Percentiles rank a stretch among this genome's conserved stretches.
These are phyloP conservation scores for Channa maculata DNA, from an alignment of 2,113 vertebrate genomes.

Conservation along the genomic window DNA sequence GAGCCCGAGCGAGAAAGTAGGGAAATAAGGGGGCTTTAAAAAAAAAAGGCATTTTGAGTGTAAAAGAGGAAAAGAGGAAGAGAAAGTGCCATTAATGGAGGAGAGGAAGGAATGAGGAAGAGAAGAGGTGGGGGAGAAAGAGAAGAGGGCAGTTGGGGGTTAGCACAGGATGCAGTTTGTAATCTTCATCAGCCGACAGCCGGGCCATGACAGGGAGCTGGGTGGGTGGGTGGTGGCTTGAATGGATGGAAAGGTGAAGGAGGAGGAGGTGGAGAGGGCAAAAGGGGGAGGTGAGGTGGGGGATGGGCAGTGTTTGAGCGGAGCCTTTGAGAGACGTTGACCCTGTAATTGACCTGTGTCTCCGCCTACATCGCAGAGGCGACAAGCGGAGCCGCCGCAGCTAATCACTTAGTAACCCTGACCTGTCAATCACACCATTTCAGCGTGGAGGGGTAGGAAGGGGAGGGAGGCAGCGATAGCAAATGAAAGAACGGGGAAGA, in stretches of 20 bases:
- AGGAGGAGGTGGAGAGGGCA: constrained; percentile 6
- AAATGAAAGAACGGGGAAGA: constrained; percentile 27
- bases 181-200: constrained; percentile 77
- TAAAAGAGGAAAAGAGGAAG: constrained; percentile 21
- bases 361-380: constrained; percentile 77
- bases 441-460: neutral
- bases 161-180: constrained; percentile 72
- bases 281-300: neutral
- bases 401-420: constrained; percentile 86
- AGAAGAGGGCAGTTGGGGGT: constrained; percentile 23
- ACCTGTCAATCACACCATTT: constrained; percentile 78
- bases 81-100: constrained; percentile 37
- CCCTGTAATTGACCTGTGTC: constrained; percentile 83
- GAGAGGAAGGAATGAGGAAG: neutral
- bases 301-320: constrained; percentile 44
- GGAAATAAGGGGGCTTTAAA: constrained; percentile 45
- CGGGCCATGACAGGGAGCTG: constrained; percentile 1
- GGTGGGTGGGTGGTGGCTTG: neutral
- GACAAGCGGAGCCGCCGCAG: constrained; percentile 78
- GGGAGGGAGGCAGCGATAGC: neutral
- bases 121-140: neutral
- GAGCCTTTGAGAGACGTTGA: constrained; percentile 80
- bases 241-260: constrained; percentile 42
- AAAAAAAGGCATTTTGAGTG: constrained; percentile 38
- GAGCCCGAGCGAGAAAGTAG: constrained; percentile 24